Conservation (phyloP, 1,140 invertebrate genomes). For the Mactra quadrangularis region DNA sequence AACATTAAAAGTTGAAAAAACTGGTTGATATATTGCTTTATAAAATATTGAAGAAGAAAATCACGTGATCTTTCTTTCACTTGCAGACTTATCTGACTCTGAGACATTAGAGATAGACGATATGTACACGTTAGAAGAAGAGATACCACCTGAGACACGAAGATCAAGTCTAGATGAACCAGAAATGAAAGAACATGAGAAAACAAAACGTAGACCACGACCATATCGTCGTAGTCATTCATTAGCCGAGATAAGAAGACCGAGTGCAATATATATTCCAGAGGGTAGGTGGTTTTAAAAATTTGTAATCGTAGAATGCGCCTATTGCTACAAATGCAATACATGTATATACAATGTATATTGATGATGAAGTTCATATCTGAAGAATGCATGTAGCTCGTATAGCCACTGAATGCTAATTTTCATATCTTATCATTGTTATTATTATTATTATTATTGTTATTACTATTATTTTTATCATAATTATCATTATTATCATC, state of each 20-base stretch:
- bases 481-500: no score
- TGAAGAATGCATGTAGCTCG: no score
- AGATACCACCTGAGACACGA: conserved; percentile 41
- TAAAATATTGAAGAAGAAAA: no score
- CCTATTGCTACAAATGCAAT: neutral
- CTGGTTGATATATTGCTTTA: no score
- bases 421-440: no score
- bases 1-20: no score
- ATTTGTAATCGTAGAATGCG: neutral
- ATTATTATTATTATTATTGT: no score
- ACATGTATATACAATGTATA: no score
- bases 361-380: neutral
- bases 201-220: conserved; percentile 20
- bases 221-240: conserved; percentile 59
- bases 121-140: conserved; percentile 51
- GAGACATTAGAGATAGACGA: conserved; percentile 56
- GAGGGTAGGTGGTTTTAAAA: conserved; percentile 28
- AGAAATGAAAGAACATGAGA: conserved; percentile 14
- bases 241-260: conserved; percentile 54
- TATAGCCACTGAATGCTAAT: no score
- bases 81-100: conserved; percentile 56
- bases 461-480: no score
- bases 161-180: conserved; percentile 55
- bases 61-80: no score
- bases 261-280: conserved; percentile 56